These are phyloP conservation scores for Catagonus wagneri DNA, from an alignment of 2,113 vertebrate species.

Conservation along the genomic window DNA sequence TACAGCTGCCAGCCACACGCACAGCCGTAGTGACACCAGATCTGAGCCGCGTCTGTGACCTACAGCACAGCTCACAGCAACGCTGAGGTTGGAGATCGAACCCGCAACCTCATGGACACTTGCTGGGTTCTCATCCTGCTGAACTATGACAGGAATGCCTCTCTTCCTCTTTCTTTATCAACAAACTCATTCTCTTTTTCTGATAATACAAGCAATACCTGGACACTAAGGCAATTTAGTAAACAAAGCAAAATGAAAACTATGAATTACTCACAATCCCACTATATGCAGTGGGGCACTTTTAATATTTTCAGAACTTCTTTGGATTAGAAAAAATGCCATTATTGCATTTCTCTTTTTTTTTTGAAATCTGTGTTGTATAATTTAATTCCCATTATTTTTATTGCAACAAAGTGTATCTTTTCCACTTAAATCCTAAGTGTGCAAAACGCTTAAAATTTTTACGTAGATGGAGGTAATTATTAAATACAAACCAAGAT, in stretches of 20 bases:
- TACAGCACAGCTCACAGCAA: no score
- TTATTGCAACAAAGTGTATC: background rate
- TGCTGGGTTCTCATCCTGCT: no score
- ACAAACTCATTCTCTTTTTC: background rate
- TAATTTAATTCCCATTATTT: conserved; percentile 16
- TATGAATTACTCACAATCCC: background rate
- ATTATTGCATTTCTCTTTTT: background rate
- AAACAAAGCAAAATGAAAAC: background rate
- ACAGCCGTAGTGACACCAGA: no score
- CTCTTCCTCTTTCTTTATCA: background rate
- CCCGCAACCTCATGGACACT: no score
- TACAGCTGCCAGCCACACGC: no score
- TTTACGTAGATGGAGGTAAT: background rate
- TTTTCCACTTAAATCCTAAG: background rate
- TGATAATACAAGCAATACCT: background rate
- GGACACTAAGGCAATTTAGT: background rate
- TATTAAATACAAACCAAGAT: background rate
- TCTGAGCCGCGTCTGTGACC: no score
- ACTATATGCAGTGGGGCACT: background rate
- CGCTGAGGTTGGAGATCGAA: no score
- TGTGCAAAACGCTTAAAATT: background rate
- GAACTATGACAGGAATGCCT: no score
- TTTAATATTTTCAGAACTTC: background rate
- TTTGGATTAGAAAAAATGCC: background rate
- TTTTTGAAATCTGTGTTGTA: background rate